phyloP scores from a whole-genome alignment of 2,888 invertebrate species.

The Ariolimax columbianus region DNA sequence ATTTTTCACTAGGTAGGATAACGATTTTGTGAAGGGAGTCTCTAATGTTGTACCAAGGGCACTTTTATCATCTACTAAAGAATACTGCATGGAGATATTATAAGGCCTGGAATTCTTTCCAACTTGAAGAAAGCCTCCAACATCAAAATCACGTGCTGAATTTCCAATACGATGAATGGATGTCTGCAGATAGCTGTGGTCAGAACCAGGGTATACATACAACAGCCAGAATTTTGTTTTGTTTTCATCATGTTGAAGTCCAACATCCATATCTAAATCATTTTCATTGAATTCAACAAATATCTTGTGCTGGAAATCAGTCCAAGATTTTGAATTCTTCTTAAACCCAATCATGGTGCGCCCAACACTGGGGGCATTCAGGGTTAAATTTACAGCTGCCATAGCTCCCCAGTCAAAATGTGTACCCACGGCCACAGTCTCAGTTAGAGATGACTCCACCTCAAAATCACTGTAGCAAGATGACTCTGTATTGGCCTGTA shows the following conservation, averaged over 20 bases:
- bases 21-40: constrained; percentile 49
- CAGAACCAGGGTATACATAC: constrained; percentile 50
- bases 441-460: constrained; percentile 32
- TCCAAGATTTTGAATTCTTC: constrained; percentile 49
- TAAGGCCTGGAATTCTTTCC: constrained; percentile 47
- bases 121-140: constrained; percentile 46
- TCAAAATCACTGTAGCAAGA: constrained; percentile 33
- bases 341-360: constrained; percentile 38
- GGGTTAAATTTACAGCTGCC: constrained; percentile 35
- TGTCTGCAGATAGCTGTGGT: constrained; percentile 47
- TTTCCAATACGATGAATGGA: constrained; percentile 40
- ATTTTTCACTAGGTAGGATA: constrained; percentile 38
- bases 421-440: constrained; percentile 34
- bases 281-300: constrained; percentile 48
- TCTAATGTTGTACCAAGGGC: constrained; percentile 51
- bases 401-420: constrained; percentile 47
- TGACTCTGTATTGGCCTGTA: background rate
- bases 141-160: constrained; percentile 38
- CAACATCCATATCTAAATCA: constrained; percentile 47
- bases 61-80: constrained; percentile 19
- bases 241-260: constrained; percentile 44
- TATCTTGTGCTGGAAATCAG: constrained; percentile 51
- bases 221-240: constrained; percentile 43
- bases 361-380: constrained; percentile 42
- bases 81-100: constrained; percentile 46